phyloP scores from a whole-genome alignment of 2,113 vertebrate genomes.

The Bambusicola thoracicus region DNA sequence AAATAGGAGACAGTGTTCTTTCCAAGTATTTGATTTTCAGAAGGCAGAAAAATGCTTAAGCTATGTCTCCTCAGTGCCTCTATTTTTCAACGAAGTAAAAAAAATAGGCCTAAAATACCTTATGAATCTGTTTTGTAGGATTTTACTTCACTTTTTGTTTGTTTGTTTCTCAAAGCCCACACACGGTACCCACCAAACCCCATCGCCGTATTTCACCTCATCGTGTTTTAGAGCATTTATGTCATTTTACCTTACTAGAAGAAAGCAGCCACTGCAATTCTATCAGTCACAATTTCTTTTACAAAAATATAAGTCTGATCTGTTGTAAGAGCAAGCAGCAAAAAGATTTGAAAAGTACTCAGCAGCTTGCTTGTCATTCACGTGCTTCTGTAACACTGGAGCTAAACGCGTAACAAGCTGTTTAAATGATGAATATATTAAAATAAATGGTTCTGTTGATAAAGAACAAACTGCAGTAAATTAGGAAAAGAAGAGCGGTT shows the following conservation, averaged over 20 bases:
- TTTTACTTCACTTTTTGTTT: not conserved
- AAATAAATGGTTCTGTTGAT: not conserved
- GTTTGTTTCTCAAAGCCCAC: not conserved
- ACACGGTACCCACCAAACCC: not conserved
- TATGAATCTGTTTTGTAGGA: not conserved
- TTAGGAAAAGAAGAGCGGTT: not conserved
- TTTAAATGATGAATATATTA: not conserved
- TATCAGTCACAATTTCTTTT: not conserved
- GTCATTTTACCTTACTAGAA: not conserved
- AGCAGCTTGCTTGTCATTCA: not conserved
- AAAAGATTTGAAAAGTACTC: not conserved
- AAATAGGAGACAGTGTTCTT: not conserved
- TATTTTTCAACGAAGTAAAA: not conserved
- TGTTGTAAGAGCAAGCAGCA: not conserved
- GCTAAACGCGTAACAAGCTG: not conserved
- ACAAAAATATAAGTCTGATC: not conserved
- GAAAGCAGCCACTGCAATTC: not conserved
- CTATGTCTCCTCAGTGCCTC: not conserved
- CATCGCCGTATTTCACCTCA: not conserved
- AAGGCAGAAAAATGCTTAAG: not conserved
- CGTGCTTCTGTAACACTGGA: not conserved
- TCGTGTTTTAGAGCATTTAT: not conserved
- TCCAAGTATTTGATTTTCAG: not conserved
- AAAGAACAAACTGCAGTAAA: not conserved
- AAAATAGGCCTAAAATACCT: not conserved